These are phyloP conservation scores for Moxostoma hubbsi DNA, from an alignment of 2,797 vertebrate genomes.

Conservation along the genomic window DNA sequence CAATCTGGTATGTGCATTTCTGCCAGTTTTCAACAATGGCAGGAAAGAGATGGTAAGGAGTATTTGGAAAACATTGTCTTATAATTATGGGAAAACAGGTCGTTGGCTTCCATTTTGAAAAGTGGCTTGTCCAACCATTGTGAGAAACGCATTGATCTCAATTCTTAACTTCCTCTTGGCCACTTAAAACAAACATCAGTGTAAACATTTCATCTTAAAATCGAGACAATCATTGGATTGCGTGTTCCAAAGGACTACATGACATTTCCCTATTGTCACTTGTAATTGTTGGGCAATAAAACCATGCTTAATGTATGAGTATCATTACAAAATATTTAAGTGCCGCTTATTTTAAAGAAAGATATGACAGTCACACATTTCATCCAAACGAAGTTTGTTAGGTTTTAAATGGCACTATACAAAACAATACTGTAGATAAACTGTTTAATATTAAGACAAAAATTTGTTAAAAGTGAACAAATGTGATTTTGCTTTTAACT, in stretches of 20 bases:
- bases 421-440: neutral
- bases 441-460: neutral
- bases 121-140: constrained; percentile 35
- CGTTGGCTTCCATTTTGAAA: constrained; percentile 32
- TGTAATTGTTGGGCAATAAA: too few relatives aligned
- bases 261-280: neutral
- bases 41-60: constrained; percentile 73
- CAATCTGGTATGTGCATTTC: constrained; percentile 62
- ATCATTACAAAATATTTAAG: too few relatives aligned
- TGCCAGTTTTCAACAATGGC: constrained; percentile 72
- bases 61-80: constrained; percentile 47
- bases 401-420: neutral
- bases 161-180: constrained; percentile 35
- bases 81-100: constrained; percentile 30
- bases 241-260: neutral
- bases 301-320: too few relatives aligned
- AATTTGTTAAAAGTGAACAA: neutral
- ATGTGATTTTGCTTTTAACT: too few relatives aligned
- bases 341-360: neutral
- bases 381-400: neutral
- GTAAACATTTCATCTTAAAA: constrained; percentile 6
- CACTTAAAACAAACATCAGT: constrained; percentile 24
- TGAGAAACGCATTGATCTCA: constrained; percentile 41
- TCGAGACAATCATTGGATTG: neutral
- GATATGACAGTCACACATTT: neutral